Base-by-base conservation (phyloP, 2,888 invertebrate species). In the Caenorhabditis virilis region DNA sequence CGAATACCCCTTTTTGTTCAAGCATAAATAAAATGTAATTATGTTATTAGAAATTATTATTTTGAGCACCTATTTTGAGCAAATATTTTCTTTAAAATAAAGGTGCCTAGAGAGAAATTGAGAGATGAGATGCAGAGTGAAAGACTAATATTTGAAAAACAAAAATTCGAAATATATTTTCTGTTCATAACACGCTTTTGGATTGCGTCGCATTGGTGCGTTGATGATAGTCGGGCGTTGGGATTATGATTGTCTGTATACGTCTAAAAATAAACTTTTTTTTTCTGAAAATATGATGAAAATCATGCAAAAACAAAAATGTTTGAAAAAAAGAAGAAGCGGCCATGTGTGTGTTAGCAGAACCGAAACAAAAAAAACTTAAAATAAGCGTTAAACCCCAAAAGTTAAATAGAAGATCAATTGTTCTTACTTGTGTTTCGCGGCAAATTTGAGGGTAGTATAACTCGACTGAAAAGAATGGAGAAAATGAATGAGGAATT, bases 241-340 rank as follows among this genome's bases (percentile, higher is more conserved):
- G 79, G 36, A 79, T 79, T 46, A 78, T 69, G 53, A 78, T 62
- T 55, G 73, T 60, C 61, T 72, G 74, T 58, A 77, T 68, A 51
- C 76, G 74, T 65, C 77, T 76, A 66, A 59, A 74, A 61, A 53
- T n/a, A 27, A 26, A 23, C 18, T 22, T 15, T 15, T 13, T 33
- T 30, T 30, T 30, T 30, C 7, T 6, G 30, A 9, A 30, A 30
- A 30, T 30, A 9, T 30, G 30, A 25, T 41, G 23, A 41, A 41
- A 35, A 30, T 35, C 35, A 48, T 7, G 22, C 20, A 35, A 48
- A 35, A 35, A 13, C 35, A 20, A 26, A 48, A 43, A 39, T n/a
- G n/a, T n/a, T 16, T 30, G 25, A 38, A 43, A 38, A 18, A 2
- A 16, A 46, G 33, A 60, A 57, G 39, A 57, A 60, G 52, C 50